Conservation (phyloP, 1,140 invertebrate genomes). For the Mercenaria mercenaria region DNA sequence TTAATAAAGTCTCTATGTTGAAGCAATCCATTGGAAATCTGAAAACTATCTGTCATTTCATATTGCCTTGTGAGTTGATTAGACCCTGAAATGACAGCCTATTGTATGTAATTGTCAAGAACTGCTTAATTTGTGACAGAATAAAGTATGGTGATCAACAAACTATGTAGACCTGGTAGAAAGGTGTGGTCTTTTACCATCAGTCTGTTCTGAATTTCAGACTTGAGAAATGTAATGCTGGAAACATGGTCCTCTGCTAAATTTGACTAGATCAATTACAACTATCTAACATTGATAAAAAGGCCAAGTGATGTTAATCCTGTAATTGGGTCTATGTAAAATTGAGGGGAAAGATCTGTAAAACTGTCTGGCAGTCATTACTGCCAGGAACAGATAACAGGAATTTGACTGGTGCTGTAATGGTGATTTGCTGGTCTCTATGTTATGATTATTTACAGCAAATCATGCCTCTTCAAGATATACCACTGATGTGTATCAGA, state of each 20-base stretch:
- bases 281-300: not conserved
- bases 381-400: not conserved
- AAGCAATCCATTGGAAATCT: too few relatives aligned
- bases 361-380: not conserved
- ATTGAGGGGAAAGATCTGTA: conserved; percentile 8
- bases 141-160: not conserved
- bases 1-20: too few relatives aligned
- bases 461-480: not conserved
- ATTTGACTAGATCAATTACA: not conserved
- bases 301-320: not conserved
- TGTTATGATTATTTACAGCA: too few relatives aligned
- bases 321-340: not conserved
- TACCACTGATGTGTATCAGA: not conserved
- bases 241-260: too few relatives aligned
- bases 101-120: conserved; percentile 2
- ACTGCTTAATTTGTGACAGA: not conserved
- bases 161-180: not conserved
- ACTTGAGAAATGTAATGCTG: too few relatives aligned
- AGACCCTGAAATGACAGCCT: not conserved
- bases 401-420: not conserved
- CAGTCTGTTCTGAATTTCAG: too few relatives aligned
- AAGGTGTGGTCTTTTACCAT: not conserved
- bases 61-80: not conserved
- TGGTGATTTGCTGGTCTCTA: not conserved
- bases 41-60: too few relatives aligned